Conservation (phyloP, 2,888 invertebrate species). For the Oxystoma pomonae region DNA sequence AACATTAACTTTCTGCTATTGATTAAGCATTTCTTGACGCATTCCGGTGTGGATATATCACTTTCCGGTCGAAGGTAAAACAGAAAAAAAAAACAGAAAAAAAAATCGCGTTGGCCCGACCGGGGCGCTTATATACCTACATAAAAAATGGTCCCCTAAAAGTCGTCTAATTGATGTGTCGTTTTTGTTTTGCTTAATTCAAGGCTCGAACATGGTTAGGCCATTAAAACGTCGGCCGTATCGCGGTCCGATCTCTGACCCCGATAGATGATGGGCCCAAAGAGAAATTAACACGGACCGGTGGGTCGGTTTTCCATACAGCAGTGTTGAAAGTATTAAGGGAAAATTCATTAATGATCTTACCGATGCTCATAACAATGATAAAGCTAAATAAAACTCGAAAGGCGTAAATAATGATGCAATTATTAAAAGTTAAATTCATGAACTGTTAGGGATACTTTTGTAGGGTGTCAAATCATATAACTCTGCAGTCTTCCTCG, state of each 20-base stretch:
- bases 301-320: slow-evolving; percentile 13
- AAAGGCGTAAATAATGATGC: too few relatives aligned
- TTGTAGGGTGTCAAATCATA: too few relatives aligned
- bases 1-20: too few relatives aligned
- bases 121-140: slow-evolving; percentile 5
- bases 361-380: too few relatives aligned
- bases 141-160: slow-evolving; percentile 25
- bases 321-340: background rate
- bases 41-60: background rate
- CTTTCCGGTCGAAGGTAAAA: slow-evolving; percentile 5
- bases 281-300: slow-evolving; percentile 49
- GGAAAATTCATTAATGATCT: background rate
- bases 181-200: slow-evolving; percentile 65
- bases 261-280: slow-evolving; percentile 57
- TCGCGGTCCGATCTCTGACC: slow-evolving; percentile 57
- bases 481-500: too few relatives aligned
- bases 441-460: too few relatives aligned
- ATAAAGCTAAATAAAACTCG: background rate
- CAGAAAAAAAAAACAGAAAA: slow-evolving; percentile 18
- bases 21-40: too few relatives aligned
- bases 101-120: slow-evolving; percentile 7
- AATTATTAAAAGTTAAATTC: too few relatives aligned
- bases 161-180: slow-evolving; percentile 63
- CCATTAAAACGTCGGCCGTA: slow-evolving; percentile 64
- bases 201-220: slow-evolving; percentile 61